A percentile compares a stretch with the other conserved stretches of the same genome.
These are phyloP conservation scores for Palaemon carinicauda DNA, from an alignment of 1,140 invertebrate species.

Conservation along the genomic window DNA sequence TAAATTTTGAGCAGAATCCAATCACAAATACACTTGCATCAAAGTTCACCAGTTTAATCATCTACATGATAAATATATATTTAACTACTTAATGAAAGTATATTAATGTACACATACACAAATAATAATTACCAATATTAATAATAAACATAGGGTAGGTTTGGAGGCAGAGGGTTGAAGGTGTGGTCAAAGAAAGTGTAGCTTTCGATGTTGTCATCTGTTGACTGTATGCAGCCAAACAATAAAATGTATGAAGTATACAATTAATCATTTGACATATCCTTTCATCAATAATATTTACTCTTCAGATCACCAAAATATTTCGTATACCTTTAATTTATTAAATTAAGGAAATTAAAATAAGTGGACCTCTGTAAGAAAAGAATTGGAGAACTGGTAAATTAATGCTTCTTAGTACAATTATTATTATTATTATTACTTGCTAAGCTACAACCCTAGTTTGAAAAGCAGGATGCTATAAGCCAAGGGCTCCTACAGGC, in stretches of 20 bases:
- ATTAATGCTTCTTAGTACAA: too few species aligned
- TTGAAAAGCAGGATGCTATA: too few species aligned
- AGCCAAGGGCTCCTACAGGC: too few species aligned
- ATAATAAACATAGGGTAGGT: not conserved
- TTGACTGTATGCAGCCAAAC: constrained; percentile 55
- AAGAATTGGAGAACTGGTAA: too few species aligned
- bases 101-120: too few species aligned
- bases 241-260: constrained; percentile 50
- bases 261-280: not conserved
- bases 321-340: too few species aligned
- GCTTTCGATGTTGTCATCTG: constrained; percentile 56
- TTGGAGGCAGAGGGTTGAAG: not conserved
- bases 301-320: not conserved
- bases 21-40: not conserved
- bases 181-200: constrained; percentile 43
- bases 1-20: not conserved
- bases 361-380: too few species aligned
- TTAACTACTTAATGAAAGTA: too few species aligned
- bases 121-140: too few species aligned
- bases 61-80: not conserved
- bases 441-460: too few species aligned
- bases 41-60: not conserved
- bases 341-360: too few species aligned
- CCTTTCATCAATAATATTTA: not conserved
- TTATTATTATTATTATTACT: too few species aligned